Conservation (phyloP, 2,113 vertebrate genomes). For the Mus musculus region DNA sequence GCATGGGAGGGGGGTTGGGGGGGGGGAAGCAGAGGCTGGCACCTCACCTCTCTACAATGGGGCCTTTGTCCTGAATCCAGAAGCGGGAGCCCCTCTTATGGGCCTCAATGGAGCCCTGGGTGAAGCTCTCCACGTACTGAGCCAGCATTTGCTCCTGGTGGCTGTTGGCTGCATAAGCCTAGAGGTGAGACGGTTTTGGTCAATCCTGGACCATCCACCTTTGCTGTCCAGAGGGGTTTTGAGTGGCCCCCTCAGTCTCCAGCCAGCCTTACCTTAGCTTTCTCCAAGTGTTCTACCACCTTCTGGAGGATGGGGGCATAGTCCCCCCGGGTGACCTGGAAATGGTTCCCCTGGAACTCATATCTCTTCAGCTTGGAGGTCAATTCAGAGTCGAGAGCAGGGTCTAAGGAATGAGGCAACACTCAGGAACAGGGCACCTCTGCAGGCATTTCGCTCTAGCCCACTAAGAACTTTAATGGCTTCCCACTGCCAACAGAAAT, state of each 20-base stretch:
- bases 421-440: neutral
- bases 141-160: constrained; percentile 92
- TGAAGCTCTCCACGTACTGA: constrained; percentile 91
- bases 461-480: neutral
- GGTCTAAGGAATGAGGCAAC: constrained; percentile 80
- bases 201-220: neutral
- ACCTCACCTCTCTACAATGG: constrained; percentile 94
- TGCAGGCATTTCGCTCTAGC: neutral
- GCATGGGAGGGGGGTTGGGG: no score
- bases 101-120: constrained; percentile 90
- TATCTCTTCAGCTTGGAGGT: constrained; percentile 86
- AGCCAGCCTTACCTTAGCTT: constrained; percentile 88
- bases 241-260: neutral
- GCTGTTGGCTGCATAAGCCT: constrained; percentile 91
- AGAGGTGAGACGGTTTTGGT: neutral
- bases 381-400: constrained; percentile 86
- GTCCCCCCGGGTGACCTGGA: constrained; percentile 92
- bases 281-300: constrained; percentile 89
- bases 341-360: constrained; percentile 89
- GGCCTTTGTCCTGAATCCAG: constrained; percentile 96
- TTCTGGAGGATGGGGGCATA: constrained; percentile 91
- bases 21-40: neutral
- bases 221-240: neutral
- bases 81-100: constrained; percentile 94
- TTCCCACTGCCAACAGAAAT: neutral